These are phyloP conservation scores for Apodemus agrarius DNA, from an alignment of 2,797 vertebrate genomes.

Conservation along the genomic window DNA sequence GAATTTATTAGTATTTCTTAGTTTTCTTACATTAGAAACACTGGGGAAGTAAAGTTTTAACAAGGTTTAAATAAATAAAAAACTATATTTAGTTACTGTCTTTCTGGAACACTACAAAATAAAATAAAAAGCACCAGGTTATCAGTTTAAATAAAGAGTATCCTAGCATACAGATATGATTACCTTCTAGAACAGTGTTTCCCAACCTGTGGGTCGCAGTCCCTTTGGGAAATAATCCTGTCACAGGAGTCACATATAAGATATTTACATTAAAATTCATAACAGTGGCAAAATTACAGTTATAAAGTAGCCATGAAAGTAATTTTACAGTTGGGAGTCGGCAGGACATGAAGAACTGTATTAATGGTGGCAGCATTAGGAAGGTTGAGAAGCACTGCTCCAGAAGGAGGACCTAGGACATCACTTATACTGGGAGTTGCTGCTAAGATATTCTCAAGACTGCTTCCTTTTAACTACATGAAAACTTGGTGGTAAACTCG, in stretches of 20 bases:
- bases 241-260: not conserved
- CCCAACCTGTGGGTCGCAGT: not conserved
- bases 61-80: not conserved
- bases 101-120: conserved; percentile 13
- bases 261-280: not conserved
- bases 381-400: not conserved
- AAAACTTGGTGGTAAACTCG: conserved; percentile 7
- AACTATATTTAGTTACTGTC: not conserved
- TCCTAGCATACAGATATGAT: not conserved
- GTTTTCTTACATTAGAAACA: conserved; percentile 33
- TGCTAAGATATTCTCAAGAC: not conserved
- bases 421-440: not conserved
- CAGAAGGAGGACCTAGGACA: conserved; percentile 7
- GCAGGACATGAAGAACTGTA: not conserved
- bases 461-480: not conserved
- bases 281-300: not conserved
- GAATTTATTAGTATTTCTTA: not conserved
- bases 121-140: not conserved
- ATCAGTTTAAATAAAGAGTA: not conserved
- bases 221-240: not conserved
- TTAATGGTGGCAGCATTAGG: not conserved
- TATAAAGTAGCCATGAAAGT: not conserved
- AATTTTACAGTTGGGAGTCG: not conserved
- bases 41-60: conserved; percentile 24
- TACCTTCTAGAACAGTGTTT: not conserved